A percentile compares a stretch with the other conserved stretches of the same genome.
Conservation (phyloP, 2,113 vertebrate species). For the Chaetodon trifascialis region DNA sequence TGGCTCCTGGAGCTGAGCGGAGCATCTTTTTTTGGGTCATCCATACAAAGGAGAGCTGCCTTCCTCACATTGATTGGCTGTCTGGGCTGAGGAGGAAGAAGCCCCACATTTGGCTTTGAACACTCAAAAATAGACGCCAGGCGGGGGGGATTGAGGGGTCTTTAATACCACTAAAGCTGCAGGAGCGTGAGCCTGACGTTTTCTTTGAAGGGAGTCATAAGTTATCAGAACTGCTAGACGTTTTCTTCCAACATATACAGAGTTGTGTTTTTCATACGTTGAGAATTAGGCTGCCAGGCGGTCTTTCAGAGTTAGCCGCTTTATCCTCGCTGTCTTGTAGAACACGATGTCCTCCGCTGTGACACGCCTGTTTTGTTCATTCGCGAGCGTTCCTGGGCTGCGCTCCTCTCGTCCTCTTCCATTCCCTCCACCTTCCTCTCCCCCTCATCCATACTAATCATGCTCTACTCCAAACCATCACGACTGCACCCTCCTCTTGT, state of each 20-base stretch:
- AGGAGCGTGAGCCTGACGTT: not conserved
- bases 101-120: constrained; percentile 20
- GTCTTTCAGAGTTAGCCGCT: not conserved
- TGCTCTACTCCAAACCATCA: constrained; percentile 62
- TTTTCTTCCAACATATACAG: not conserved
- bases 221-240: not conserved
- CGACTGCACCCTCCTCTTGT: constrained; percentile 39
- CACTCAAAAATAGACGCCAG: not conserved
- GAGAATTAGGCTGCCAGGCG: too few species aligned
- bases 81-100: constrained; percentile 8
- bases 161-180: not conserved
- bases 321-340: not conserved
- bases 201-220: not conserved
- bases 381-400: not conserved
- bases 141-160: not conserved
- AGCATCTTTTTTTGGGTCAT: constrained; percentile 51
- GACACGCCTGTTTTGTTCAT: constrained; percentile 46
- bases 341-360: constrained; percentile 48
- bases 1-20: constrained; percentile 35
- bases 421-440: constrained; percentile 47
- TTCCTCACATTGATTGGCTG: constrained; percentile 25
- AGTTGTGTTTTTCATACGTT: not conserved
- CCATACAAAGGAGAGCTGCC: constrained; percentile 25
- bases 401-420: constrained; percentile 21
- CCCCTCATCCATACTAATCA: constrained; percentile 73